A percentile compares a stretch with the other conserved stretches of the same genome.
These are phyloP conservation scores for Acanthosepion esculentum DNA, from an alignment of 2,888 invertebrate species.

Conservation along the genomic window DNA sequence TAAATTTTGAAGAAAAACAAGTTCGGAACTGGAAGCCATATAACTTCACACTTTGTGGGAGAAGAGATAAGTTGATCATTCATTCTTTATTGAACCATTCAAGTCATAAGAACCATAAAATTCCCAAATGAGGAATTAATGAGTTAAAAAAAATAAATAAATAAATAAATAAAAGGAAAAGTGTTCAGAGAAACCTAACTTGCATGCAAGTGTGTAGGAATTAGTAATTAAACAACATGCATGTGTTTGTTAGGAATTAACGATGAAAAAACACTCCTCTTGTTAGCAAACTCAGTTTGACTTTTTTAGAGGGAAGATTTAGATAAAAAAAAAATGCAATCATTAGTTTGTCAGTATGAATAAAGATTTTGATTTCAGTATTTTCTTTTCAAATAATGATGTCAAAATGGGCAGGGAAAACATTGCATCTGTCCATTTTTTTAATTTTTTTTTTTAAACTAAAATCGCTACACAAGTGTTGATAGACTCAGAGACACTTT, in stretches of 20 bases:
- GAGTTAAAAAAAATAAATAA: too few relatives aligned
- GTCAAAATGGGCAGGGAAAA: background rate
- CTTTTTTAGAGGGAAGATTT: too few relatives aligned
- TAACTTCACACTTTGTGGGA: background rate
- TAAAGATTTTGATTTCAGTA: background rate
- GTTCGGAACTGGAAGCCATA: background rate
- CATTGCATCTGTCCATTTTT: too few relatives aligned
- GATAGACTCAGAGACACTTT: background rate
- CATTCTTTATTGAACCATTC: background rate
- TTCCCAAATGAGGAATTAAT: background rate
- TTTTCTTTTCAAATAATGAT: background rate
- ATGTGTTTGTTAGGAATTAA: background rate
- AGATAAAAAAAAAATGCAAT: background rate
- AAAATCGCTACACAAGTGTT: too few relatives aligned
- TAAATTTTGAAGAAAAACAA: background rate
- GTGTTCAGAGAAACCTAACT: background rate
- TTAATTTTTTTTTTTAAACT: too few relatives aligned
- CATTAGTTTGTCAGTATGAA: conserved; percentile 13
- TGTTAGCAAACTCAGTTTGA: background rate
- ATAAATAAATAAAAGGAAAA: too few relatives aligned
- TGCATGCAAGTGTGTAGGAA: background rate
- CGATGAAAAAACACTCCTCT: too few relatives aligned
- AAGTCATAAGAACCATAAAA: background rate
- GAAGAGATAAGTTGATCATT: too few relatives aligned
- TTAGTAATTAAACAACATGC: conserved; percentile 13